Conservation (phyloP, 2,888 invertebrate species). For the Plagodis pulveraria region DNA sequence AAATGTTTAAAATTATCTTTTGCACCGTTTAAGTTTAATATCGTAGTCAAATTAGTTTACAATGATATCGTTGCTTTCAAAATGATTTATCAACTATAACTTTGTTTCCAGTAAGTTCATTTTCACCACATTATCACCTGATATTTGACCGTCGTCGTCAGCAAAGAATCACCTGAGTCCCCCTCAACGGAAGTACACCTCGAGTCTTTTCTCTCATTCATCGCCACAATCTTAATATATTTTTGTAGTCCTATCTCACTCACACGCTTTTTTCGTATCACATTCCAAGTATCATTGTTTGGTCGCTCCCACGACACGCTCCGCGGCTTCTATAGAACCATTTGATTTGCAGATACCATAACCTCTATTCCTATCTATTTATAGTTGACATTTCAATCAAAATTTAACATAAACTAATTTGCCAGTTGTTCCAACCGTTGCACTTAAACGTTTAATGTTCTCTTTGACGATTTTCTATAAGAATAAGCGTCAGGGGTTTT, state of each 20-base stretch:
- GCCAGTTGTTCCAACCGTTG: slow-evolving; percentile 37
- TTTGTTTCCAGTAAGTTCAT: no score
- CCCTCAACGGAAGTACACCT: slow-evolving; percentile 59
- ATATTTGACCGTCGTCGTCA: slow-evolving; percentile 5
- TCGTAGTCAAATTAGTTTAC: not conserved
- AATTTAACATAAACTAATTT: slow-evolving; percentile 13
- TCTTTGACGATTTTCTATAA: slow-evolving; percentile 25
- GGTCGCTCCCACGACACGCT: slow-evolving; percentile 73
- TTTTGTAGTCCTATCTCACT: slow-evolving; percentile 43
- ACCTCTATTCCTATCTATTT: slow-evolving; percentile 44
- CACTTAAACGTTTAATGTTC: slow-evolving; percentile 31
- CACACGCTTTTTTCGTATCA: slow-evolving; percentile 61
- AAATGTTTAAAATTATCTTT: not conserved
- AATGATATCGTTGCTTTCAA: not conserved
- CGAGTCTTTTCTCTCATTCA: slow-evolving; percentile 45
- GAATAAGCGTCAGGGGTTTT: slow-evolving; percentile 23
- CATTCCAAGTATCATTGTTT: slow-evolving; percentile 77
- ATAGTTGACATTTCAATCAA: slow-evolving; percentile 36
- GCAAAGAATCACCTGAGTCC: slow-evolving; percentile 42
- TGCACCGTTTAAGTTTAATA: no score
- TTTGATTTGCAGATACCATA: slow-evolving; percentile 36
- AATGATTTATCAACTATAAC: no score
- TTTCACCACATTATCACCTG: slow-evolving; percentile 10
- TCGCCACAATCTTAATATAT: slow-evolving; percentile 15
- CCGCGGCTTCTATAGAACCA: slow-evolving; percentile 47